Base-by-base conservation (phyloP, 2,888 invertebrate genomes). In the Aporophyla nigra region DNA sequence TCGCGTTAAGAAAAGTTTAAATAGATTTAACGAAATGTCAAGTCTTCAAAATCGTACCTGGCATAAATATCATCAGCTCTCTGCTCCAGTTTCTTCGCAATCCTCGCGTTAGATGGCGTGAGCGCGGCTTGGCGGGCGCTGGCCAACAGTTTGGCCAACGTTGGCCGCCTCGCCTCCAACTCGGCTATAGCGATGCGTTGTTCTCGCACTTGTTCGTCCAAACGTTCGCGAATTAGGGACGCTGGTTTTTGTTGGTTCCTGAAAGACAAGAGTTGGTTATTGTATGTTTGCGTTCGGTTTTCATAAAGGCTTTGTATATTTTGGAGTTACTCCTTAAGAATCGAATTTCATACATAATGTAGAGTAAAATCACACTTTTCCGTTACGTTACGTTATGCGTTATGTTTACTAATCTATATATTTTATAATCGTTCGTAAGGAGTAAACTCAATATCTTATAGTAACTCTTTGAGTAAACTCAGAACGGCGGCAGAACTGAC, bases 161-260 rank as follows among this genome's bases (percentile, higher is more conserved):
- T 98, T 21, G 98, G 98, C 10, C 98, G 97, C 88, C 99, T 98
- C 53, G 98, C 98, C 88, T 99, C 98, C 75, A 99, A 97, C 93
- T 99, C 99, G 0, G 98, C 97, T 89, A 98, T 98, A 56, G 98
- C 97, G 33, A 98, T 97, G 86, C 98, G 98, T 85, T 99, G 99
- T 90, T 99, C 99, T 49, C 99, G 98, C 7, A 99, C 97, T 94
- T 99, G 99, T 90, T 99, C 99, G 91, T 99, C 99, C 16, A 99
- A 97, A 61, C 98, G 98, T 91, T 99, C 99, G 91, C 98, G 98
- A 86, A 99, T 98, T 2, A 99, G 96, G 6, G 99, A 99, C 0
- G 99, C 99, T 2, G 99, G 99, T 83, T 98, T 98, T 90, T 97
- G 97, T 90, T 98, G 97, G 75, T 97, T 97, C 91, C 97, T 97